Conservation (phyloP, 2,797 vertebrate genomes). For the Morus bassanus region DNA sequence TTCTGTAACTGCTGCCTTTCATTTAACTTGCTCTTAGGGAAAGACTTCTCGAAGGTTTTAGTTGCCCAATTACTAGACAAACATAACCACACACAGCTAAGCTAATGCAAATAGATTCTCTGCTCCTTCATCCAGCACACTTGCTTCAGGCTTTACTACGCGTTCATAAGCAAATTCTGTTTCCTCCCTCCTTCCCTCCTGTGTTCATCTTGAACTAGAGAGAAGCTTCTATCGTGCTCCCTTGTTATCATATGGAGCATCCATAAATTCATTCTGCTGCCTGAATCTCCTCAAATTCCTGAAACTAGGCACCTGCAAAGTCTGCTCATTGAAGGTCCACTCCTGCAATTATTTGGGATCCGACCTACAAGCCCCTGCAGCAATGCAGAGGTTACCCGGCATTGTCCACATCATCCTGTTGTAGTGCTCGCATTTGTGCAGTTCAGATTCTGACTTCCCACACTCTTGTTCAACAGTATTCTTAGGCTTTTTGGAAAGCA, state of each 20-base stretch:
- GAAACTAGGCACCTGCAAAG: background rate
- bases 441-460: background rate
- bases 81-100: conserved; percentile 38
- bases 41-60: conserved; percentile 5
- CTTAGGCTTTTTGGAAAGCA: background rate
- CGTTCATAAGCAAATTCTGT: conserved; percentile 12
- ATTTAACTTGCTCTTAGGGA: background rate
- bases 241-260: background rate
- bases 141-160: conserved; percentile 11
- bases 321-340: background rate
- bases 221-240: background rate
- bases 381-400: background rate
- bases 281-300: background rate
- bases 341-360: background rate
- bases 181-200: background rate
- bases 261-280: background rate
- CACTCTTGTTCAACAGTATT: background rate
- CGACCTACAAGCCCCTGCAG: background rate
- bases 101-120: conserved; percentile 37
- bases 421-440: background rate
- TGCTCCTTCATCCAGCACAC: background rate
- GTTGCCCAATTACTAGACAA: conserved; percentile 23
- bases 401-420: background rate
- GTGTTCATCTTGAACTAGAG: background rate
- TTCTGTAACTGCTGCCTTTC: conserved; percentile 8